Percentiles rank a stretch among this genome's conserved stretches.
Evolutionary conservation across 2,797 vertebrate species (phyloP).

Genomic region (Loriculus beryllinus): DNA sequence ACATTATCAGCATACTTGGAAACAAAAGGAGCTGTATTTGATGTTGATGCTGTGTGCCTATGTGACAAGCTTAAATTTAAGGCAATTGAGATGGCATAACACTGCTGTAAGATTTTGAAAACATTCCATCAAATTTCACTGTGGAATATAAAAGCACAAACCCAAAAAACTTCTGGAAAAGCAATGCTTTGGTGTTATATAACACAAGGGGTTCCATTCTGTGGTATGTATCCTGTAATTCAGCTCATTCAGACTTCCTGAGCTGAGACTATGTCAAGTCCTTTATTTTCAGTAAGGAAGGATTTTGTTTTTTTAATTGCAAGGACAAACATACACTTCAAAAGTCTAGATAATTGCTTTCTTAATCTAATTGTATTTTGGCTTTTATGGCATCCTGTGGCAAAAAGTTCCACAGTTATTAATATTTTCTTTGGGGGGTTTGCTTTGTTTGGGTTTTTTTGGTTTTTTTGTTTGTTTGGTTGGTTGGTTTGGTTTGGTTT

Average conservation of each 20-base stretch:
- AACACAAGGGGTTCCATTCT: not conserved
- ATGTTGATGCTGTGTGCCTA: not conserved
- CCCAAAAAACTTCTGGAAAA: not conserved
- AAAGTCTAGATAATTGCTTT: not conserved
- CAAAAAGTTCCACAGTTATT: not conserved
- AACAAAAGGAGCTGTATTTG: not conserved
- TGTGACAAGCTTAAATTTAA: not conserved
- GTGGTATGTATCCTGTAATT: not conserved
- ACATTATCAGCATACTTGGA: not conserved
- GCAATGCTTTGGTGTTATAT: not conserved
- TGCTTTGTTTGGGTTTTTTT: too few relatives aligned
- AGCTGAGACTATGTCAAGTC: not conserved
- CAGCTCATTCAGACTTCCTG: not conserved
- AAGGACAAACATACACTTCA: not conserved
- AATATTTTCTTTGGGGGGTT: too few relatives aligned
- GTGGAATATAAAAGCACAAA: not conserved
- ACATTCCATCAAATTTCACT: not conserved
- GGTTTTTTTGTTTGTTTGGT: too few relatives aligned
- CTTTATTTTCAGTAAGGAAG: not conserved
- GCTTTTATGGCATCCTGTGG: not conserved
- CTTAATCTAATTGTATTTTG: not conserved
- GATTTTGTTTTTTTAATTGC: not conserved
- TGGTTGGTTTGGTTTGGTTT: too few relatives aligned
- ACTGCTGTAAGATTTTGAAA: not conserved
- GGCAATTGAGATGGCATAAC: not conserved